Evolutionary conservation across 2,113 vertebrate species (phyloP).

Genomic region (Aplodontia rufa): DNA sequence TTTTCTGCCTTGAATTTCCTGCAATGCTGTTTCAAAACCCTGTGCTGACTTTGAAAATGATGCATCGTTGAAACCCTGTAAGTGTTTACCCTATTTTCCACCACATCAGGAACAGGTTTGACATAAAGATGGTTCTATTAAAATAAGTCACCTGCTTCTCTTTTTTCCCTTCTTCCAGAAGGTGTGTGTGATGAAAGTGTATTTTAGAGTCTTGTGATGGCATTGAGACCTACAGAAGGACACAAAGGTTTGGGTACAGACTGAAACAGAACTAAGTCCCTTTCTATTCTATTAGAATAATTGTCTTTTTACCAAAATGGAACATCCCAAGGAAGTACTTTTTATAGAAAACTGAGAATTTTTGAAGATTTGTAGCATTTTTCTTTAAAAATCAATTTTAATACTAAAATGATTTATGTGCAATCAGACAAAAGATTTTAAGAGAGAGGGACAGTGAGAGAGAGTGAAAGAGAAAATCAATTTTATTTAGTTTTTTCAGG

Average conservation of each 20-base stretch:
- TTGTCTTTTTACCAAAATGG: not conserved
- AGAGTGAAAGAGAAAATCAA: no score
- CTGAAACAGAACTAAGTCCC: rapidly evolving
- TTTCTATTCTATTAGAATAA: not conserved
- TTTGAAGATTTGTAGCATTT: slow-evolving; percentile 20
- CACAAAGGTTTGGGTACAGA: not conserved
- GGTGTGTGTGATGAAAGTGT: rapidly evolving
- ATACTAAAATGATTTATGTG: slow-evolving; percentile 55
- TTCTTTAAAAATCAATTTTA: slow-evolving; percentile 26
- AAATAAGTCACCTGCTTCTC: not conserved
- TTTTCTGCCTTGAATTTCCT: not conserved
- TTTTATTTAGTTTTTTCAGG: no score
- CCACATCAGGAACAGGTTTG: not conserved
- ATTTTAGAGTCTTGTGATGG: not conserved
- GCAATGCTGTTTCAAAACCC: not conserved
- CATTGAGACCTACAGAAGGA: rapidly evolving
- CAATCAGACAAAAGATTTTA: slow-evolving; percentile 45
- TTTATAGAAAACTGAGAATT: not conserved
- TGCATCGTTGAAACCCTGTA: not conserved
- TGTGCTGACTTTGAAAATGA: not conserved
- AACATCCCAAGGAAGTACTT: slow-evolving; percentile 4
- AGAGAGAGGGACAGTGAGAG: no score
- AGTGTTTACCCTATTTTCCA: not conserved
- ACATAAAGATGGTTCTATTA: not conserved
- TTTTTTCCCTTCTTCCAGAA: not conserved